Percentiles rank a stretch among this genome's conserved stretches.
These are phyloP conservation scores for Zygaena filipendulae DNA, from an alignment of 2,888 invertebrate species.

Conservation along the genomic window DNA sequence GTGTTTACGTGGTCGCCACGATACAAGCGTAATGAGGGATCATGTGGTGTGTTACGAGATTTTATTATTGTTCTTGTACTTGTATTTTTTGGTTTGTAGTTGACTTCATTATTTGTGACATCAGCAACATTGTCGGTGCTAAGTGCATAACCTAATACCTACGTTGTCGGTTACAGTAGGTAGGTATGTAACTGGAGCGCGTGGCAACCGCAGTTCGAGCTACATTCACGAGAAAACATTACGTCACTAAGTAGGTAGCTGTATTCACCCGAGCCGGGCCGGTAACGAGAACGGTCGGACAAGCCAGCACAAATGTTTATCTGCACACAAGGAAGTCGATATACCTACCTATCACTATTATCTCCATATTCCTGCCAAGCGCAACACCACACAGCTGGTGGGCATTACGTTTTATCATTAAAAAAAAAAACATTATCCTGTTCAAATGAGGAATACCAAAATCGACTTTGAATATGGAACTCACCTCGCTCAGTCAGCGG, in stretches of 20 bases:
- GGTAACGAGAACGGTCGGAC: slow-evolving; percentile 10
- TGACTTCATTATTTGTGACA: no score
- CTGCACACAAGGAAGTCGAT: slow-evolving; percentile 27
- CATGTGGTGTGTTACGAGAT: no score
- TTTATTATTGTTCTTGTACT: no score
- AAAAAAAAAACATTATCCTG: no score
- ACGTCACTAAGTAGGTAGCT: slow-evolving; percentile 31
- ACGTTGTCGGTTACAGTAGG: no score
- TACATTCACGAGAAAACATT: slow-evolving; percentile 25
- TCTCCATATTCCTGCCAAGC: slow-evolving; percentile 27
- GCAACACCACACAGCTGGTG: slow-evolving; percentile 12
- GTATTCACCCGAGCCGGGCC: slow-evolving; percentile 22
- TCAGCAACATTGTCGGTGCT: no score
- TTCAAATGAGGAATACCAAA: no score
- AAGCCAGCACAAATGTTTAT: slow-evolving; percentile 31
- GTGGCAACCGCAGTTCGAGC: slow-evolving; percentile 23
- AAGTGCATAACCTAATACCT: no score
- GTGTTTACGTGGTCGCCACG: no score
- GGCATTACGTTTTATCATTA: slow-evolving; percentile 3
- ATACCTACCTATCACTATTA: slow-evolving; percentile 25
- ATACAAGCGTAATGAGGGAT: no score
- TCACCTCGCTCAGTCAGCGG: slow-evolving; percentile 27
- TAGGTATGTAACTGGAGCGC: slow-evolving; percentile 18
- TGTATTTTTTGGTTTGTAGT: no score
- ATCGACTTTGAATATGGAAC: slow-evolving; percentile 16